These are phyloP conservation scores for Micromys minutus DNA, from an alignment of 2,113 vertebrate species.

Conservation along the genomic window DNA sequence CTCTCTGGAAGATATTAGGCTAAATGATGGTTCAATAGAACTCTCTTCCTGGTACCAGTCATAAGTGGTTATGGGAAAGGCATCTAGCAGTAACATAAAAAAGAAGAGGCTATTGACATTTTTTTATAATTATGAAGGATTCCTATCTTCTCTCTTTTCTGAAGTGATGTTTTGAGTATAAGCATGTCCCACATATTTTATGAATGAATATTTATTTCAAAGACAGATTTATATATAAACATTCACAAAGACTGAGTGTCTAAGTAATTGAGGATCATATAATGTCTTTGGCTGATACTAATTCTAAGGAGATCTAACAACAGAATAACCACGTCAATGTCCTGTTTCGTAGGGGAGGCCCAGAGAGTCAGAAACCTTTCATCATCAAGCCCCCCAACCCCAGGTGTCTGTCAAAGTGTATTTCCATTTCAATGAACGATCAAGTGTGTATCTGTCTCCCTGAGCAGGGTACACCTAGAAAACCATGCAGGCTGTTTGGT, in stretches of 20 bases:
- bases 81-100: slow-evolving; percentile 5
- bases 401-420: slow-evolving; percentile 9
- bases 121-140: slow-evolving; percentile 46
- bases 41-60: slow-evolving; percentile 1
- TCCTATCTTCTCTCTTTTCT: slow-evolving; percentile 1
- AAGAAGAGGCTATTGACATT: slow-evolving; percentile 5
- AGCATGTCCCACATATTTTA: slow-evolving; percentile 7
- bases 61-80: slow-evolving; percentile 16
- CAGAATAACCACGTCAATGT: neutral
- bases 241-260: neutral
- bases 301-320: neutral
- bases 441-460: neutral
- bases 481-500: slow-evolving; percentile 63
- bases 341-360: neutral
- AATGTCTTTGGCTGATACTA: neutral
- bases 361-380: neutral
- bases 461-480: slow-evolving; percentile 69
- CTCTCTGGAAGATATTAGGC: neutral
- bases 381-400: neutral
- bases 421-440: slow-evolving; percentile 46
- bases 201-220: slow-evolving; percentile 40
- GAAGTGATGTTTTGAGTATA: slow-evolving; percentile 1
- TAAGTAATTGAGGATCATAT: slow-evolving; percentile 6
- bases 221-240: slow-evolving; percentile 10
- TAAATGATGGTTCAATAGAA: slow-evolving; percentile 29